Evolutionary conservation across 2,888 invertebrate genomes (phyloP).

Genomic region (Teleiodes luculella): DNA sequence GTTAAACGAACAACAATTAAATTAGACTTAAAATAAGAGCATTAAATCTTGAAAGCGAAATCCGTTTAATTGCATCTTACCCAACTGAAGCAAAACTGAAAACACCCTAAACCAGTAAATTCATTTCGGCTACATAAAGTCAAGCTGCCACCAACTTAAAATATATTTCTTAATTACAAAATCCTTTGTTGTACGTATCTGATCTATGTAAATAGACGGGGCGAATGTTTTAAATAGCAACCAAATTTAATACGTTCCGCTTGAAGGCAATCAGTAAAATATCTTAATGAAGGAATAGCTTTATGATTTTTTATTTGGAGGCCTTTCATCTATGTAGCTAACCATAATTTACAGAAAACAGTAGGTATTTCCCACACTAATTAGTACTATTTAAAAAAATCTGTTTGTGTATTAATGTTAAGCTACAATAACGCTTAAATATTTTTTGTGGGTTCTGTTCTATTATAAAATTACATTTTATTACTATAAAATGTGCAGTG

Average conservation of each 20-base stretch:
- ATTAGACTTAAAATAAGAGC: background rate
- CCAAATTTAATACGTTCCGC: slow-evolving; percentile 68
- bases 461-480: no score
- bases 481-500: no score
- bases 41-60: background rate
- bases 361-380: no score
- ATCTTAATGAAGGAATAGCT: slow-evolving; percentile 64
- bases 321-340: no score
- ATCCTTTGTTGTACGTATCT: slow-evolving; percentile 79
- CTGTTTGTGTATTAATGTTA: no score
- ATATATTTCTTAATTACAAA: slow-evolving; percentile 79
- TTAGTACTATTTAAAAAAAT: no score
- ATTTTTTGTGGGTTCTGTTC: no score
- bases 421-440: no score
- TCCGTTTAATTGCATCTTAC: slow-evolving; percentile 11
- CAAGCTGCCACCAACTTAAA: slow-evolving; percentile 77
- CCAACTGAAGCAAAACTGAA: slow-evolving; percentile 48
- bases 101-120: slow-evolving; percentile 65
- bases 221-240: slow-evolving; percentile 76
- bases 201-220: slow-evolving; percentile 77
- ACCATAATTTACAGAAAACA: no score
- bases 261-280: slow-evolving; percentile 67
- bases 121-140: slow-evolving; percentile 72
- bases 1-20: no score
- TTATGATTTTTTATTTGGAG: slow-evolving; percentile 44